phyloP scores from a whole-genome alignment of 2,113 vertebrate genomes.

The Cairina moschata region DNA sequence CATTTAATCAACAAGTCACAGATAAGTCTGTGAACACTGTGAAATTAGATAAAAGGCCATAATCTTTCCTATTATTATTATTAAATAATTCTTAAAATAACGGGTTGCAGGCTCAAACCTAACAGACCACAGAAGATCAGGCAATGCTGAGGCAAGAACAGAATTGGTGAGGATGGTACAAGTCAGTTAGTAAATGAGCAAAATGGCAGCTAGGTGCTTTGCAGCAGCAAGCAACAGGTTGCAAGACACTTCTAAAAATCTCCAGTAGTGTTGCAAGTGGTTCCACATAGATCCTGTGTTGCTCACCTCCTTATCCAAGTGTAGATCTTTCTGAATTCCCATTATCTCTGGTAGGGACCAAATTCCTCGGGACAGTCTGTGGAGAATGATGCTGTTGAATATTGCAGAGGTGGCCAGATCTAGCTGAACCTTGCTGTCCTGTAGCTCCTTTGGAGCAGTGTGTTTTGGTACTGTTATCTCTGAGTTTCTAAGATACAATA shows the following conservation, averaged over 20 bases:
- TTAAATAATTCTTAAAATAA: slow-evolving; percentile 22
- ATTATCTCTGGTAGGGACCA: background rate
- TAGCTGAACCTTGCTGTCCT: background rate
- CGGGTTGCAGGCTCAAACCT: background rate
- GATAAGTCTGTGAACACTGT: background rate
- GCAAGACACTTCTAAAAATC: background rate
- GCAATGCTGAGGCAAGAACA: background rate
- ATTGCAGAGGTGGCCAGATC: background rate
- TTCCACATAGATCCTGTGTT: background rate
- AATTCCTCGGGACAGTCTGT: background rate
- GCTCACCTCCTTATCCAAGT: background rate
- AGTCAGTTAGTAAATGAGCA: background rate
- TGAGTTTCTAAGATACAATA: background rate
- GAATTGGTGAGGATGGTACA: background rate
- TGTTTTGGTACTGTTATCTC: background rate
- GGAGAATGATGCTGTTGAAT: background rate
- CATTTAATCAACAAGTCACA: slow-evolving; percentile 40
- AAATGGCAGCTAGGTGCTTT: background rate
- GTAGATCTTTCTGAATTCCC: background rate
- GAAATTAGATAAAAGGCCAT: background rate
- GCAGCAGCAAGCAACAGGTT: background rate
- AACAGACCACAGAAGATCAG: background rate
- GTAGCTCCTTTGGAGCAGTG: background rate
- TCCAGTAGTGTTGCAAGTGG: background rate
- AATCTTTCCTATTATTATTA: background rate